phyloP scores from a whole-genome alignment of 2,797 vertebrate genomes.

The Anguilla megastoma region DNA sequence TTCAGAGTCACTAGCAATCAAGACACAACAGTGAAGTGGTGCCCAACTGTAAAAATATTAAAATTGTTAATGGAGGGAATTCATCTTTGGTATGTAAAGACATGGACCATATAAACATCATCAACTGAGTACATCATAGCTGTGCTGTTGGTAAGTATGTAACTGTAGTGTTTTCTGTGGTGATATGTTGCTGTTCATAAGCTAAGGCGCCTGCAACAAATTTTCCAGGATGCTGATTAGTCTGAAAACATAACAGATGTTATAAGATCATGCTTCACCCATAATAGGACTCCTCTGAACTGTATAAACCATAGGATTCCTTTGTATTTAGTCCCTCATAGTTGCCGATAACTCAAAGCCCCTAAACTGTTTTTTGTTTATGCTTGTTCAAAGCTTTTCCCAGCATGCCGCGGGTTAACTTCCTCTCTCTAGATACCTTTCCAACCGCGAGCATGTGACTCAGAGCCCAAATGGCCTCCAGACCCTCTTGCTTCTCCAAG shows the following conservation, averaged over 20 bases:
- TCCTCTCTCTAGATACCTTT: not conserved
- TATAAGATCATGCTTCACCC: no score
- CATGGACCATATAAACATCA: not conserved
- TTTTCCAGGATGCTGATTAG: not conserved
- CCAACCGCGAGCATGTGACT: not conserved
- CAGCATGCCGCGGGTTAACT: not conserved
- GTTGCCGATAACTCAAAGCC: no score
- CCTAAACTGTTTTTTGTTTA: no score
- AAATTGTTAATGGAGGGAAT: not conserved
- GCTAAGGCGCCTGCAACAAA: not conserved
- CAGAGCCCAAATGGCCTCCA: not conserved
- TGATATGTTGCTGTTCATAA: not conserved
- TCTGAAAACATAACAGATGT: no score
- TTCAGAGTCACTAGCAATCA: not conserved
- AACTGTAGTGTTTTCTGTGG: not conserved
- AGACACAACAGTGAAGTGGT: not conserved
- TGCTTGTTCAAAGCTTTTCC: not conserved
- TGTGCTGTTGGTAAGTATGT: not conserved
- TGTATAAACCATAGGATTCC: no score
- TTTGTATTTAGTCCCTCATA: no score
- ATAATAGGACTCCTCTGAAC: no score
- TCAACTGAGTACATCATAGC: not conserved
- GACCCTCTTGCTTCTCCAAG: not conserved
- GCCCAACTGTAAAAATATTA: not conserved
- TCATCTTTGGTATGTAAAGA: not conserved